A percentile compares a stretch with the other conserved stretches of the same genome.
These are phyloP conservation scores for Apis laboriosa DNA, from an alignment of 1,140 invertebrate species.

Conservation along the genomic window DNA sequence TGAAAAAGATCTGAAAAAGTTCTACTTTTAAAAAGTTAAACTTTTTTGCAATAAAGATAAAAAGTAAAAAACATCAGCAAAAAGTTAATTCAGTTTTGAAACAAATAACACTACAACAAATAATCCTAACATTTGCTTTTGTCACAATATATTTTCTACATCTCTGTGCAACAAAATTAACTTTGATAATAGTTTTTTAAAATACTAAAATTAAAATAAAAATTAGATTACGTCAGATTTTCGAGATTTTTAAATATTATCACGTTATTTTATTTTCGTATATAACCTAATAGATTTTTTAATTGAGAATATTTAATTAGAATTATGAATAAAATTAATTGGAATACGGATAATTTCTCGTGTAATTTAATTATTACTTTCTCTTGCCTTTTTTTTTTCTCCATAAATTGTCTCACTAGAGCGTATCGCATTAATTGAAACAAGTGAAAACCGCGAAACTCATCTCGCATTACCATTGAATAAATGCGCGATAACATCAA, in stretches of 20 bases:
- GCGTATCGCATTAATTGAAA: slow-evolving; percentile 25
- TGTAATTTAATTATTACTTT: slow-evolving; percentile 22
- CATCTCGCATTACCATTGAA: slow-evolving; percentile 10
- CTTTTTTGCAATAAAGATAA: too few relatives aligned
- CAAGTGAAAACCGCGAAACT: slow-evolving; percentile 15
- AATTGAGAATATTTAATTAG: slow-evolving; percentile 39
- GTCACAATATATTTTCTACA: neutral
- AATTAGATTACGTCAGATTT: neutral
- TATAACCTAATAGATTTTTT: slow-evolving; percentile 14
- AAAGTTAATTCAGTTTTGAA: too few relatives aligned
- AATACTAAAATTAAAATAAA: neutral
- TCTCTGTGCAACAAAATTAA: neutral
- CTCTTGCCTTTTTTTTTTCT: neutral
- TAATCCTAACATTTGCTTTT: neutral
- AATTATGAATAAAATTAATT: neutral
- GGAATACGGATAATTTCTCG: neutral
- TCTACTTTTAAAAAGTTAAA: too few relatives aligned
- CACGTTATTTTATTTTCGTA: neutral
- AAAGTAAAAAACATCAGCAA: too few relatives aligned
- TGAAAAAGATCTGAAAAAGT: too few relatives aligned
- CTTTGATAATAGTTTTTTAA: neutral
- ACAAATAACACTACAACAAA: too few relatives aligned
- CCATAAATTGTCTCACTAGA: slow-evolving; percentile 25
- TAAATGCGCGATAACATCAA: neutral
- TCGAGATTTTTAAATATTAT: neutral